Evolutionary conservation across 2,888 invertebrate species (phyloP), one percentile per base, ranked within the genome.

Genomic region (Punctoribates punctum): DNA sequence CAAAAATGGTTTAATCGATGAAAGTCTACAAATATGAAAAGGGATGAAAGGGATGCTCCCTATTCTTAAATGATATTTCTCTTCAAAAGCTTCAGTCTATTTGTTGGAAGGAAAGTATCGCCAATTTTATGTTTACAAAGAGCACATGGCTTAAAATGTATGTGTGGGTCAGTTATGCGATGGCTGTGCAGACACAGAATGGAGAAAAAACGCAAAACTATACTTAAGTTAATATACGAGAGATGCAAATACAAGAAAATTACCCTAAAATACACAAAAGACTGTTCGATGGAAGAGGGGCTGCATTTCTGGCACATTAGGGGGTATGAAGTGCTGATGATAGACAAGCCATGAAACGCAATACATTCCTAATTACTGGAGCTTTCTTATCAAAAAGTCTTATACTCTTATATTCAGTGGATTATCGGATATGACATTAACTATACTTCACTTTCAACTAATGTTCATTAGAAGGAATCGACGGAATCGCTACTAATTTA

Each of bases 381-480:
- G 42, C 20, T 67, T 67, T 67, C 67, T 67, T 67, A 67, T 67
- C 20, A 67, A 67, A 67, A 67, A 67, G 17, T 67, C 67, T 65
- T 17, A 25, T 65, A 65, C 17, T 27, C 23, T 60, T 17, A 23
- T 9, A 23, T 38, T 67, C 29, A 67, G 29, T 67, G 38, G 67
- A 67, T 67, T 67, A 67, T 67, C 67, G 67, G 42, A 42, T 67
- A 38, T 67, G 20, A 67, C 67, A 67, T 67, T 67, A 67, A 38
- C 67, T 67, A 9, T 38, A 38, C 20, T 67, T 20, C 1, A 29
- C n/a, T 34, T 27, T 13, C 34, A 62, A 62, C 29, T 72, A 72
- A 42, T 27, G 48, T 72, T 46, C 48, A 72, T 42, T 38, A 70
- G 70, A 20, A 20, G 42, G 70, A 42, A 70, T 70, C 42, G 42